Evolutionary conservation across 2,113 vertebrate genomes (phyloP).

Genomic region (Hyla sarda): DNA sequence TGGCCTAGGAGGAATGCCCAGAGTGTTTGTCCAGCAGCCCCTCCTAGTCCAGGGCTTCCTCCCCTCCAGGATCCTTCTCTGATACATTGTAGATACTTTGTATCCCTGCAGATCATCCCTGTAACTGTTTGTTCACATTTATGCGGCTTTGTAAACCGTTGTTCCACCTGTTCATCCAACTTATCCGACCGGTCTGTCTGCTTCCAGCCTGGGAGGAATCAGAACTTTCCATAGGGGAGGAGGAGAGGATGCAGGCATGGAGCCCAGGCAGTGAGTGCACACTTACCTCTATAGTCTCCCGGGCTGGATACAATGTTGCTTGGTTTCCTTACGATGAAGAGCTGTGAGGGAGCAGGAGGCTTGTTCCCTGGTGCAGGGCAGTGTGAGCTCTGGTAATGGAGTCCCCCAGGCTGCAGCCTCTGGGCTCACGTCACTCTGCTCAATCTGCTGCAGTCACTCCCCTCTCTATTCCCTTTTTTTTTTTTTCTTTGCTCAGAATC

Average conservation of each 20-base stretch:
- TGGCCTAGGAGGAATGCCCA: not conserved
- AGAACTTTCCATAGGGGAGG: not conserved
- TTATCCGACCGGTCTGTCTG: conserved; percentile 44
- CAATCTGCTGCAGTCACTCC: conserved; percentile 49
- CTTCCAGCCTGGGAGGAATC: conserved; percentile 20
- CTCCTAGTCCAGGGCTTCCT: conserved; percentile 30
- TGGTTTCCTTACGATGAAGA: not conserved
- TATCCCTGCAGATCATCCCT: conserved; percentile 7
- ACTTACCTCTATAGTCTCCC: conserved; percentile 27
- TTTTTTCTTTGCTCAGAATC: not conserved
- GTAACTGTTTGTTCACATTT: not conserved
- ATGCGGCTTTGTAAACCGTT: conserved; percentile 25
- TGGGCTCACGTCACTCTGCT: conserved; percentile 49
- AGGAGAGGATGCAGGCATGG: not conserved
- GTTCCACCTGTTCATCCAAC: conserved; percentile 49
- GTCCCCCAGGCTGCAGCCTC: conserved; percentile 44
- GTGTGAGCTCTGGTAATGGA: conserved; percentile 26
- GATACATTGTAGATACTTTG: not conserved
- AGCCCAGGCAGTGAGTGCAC: not conserved
- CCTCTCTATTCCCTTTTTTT: conserved; percentile 7
- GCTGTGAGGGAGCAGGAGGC: not conserved
- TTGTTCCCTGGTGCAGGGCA: not conserved
- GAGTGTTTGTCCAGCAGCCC: conserved; percentile 4
- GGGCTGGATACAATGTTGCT: not conserved
- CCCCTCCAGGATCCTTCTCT: conserved; percentile 25